phyloP scores from a whole-genome alignment of 2,797 vertebrate genomes.

The Danio albolineatus region DNA sequence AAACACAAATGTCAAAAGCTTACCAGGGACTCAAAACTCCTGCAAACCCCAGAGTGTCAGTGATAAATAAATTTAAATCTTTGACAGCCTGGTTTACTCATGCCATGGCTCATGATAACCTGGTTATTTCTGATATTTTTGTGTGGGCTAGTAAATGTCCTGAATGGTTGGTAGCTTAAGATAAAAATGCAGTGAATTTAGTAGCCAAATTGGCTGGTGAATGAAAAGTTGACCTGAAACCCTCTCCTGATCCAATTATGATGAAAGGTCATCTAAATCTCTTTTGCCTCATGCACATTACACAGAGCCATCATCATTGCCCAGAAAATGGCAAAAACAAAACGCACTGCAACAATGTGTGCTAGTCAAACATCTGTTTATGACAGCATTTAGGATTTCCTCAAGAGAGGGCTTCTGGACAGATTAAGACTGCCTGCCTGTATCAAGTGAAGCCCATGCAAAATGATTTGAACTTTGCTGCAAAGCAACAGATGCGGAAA shows the following conservation, averaged over 20 bases:
- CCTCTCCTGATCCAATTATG: not conserved
- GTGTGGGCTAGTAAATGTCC: too few relatives aligned
- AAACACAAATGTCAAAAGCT: too few relatives aligned
- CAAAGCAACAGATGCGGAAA: constrained; percentile 34
- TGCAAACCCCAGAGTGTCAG: too few relatives aligned
- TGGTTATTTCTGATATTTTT: too few relatives aligned
- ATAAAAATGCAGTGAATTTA: too few relatives aligned
- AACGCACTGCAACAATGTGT: not conserved
- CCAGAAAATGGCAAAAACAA: constrained; percentile 18
- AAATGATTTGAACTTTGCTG: constrained; percentile 34
- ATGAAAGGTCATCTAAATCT: not conserved
- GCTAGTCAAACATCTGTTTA: constrained; percentile 50
- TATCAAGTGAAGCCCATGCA: constrained; percentile 3
- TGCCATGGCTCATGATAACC: too few relatives aligned
- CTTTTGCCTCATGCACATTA: not conserved
- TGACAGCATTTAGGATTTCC: constrained; percentile 18
- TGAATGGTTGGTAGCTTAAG: too few relatives aligned
- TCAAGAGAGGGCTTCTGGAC: constrained; percentile 23
- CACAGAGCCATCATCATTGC: not conserved
- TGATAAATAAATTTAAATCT: too few relatives aligned
- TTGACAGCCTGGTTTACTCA: too few relatives aligned
- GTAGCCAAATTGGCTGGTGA: too few relatives aligned
- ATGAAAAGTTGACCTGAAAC: too few relatives aligned
- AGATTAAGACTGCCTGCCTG: constrained; percentile 36
- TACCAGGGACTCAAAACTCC: too few relatives aligned